Evolutionary conservation across 2,888 invertebrate species (phyloP), one percentile per base, ranked within the genome.

Genomic region (Lepidochrysops patricia): DNA sequence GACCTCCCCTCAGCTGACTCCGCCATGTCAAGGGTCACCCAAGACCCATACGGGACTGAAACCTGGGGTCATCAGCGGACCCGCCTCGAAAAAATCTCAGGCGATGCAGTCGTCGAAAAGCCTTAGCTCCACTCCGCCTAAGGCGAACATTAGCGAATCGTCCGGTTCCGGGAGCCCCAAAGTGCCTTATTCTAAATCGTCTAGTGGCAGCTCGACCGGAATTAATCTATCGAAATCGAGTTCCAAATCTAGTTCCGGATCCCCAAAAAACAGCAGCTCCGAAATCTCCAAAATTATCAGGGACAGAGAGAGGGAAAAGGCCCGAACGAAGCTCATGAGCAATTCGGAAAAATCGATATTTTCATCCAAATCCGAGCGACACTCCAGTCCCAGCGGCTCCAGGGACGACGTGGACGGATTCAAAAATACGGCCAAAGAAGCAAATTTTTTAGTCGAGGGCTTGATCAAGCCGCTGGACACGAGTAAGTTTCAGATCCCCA

Each of bases 401-500:
- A 82, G 92, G 34, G 93, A 93, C 61, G 94, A 94, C 60, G 86
- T 90, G 26, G 93, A 93, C 58, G 90, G 90, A 37, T 93, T 91
- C 71, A 95, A 95, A 72, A 72, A 82, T 60, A 79, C 91, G 60
- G 83, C 92, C 1, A 92, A 92, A 77, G 92, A 93, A 2, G 90
- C 93, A 15, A 91, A 91, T 59, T 89, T 92, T 66, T 84, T 92
- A 58, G 92, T 94, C 71, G 95, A 95, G 71, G 94, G 95, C 7
- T 86, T 95, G 60, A 94, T 94, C 70, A 96, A 95, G 72, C 93
- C 94, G 7, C 79, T 94, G 34, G 94, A 96, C 70, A 93, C 93
- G 60, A 94, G 94, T 61, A 96, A 95, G 73, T 96, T 96, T 84
- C 96, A 96, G 87, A 96, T 96, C 71, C 96, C 96, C 0, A 96